phyloP scores from a whole-genome alignment of 2,113 vertebrate genomes.

The Shinisaurus crocodilurus region DNA sequence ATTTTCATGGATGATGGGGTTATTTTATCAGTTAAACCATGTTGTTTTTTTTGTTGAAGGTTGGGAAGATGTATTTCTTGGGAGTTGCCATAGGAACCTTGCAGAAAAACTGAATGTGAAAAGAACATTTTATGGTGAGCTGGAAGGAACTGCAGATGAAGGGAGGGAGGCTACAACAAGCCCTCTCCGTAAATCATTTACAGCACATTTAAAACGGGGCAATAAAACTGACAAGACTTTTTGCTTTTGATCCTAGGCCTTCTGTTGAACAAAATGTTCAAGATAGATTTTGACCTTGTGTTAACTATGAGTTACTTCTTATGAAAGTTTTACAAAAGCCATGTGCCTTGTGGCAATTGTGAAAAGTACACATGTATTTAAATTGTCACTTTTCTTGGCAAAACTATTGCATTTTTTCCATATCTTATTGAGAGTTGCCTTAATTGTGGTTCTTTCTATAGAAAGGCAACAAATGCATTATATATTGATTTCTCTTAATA shows the following conservation, averaged over 20 bases:
- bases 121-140: slow-evolving; percentile 20
- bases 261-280: background rate
- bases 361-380: background rate
- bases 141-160: slow-evolving; percentile 41
- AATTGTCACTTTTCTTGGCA: background rate
- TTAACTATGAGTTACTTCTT: background rate
- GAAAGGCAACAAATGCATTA: background rate
- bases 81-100: slow-evolving; percentile 55
- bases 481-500: too few relatives aligned
- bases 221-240: slow-evolving; percentile 40
- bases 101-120: slow-evolving; percentile 44
- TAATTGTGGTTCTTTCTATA: background rate
- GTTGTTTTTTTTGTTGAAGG: slow-evolving; percentile 1
- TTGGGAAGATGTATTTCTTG: slow-evolving; percentile 25
- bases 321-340: background rate
- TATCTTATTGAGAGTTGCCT: background rate
- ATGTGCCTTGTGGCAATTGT: background rate
- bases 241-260: background rate
- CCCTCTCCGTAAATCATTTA: slow-evolving; percentile 41
- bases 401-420: background rate
- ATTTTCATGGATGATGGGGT: slow-evolving; percentile 33
- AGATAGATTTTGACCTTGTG: background rate
- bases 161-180: slow-evolving; percentile 4
- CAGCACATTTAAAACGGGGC: slow-evolving; percentile 21
- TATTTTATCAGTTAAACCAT: slow-evolving; percentile 38